Evolutionary conservation across 2,888 invertebrate genomes (phyloP), one percentile per base, ranked within the genome.

Genomic region (Agonopterix arenella): DNA sequence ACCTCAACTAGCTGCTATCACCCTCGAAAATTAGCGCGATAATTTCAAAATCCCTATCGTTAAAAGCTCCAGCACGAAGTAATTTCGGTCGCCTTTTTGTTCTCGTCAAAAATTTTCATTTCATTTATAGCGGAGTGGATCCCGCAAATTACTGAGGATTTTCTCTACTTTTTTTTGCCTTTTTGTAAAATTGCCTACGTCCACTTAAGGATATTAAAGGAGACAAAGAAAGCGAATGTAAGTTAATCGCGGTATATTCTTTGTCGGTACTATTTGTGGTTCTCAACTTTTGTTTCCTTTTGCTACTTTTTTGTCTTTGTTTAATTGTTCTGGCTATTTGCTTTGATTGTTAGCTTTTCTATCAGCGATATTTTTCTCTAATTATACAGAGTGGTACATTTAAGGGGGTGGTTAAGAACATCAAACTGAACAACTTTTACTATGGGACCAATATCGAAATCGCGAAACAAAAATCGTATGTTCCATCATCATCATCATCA

Each of bases 181-280:
- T 78, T 84, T 76, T 79, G 70, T 78, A 76, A 81, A 84, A 85
- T 84, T 84, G 78, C 79, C 75, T 69, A 75, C 76, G 79, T 82
- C 78, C 85, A 85, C 85, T 86, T 85, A 80, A 73, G 70, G 71
- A 84, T 84, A 85, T 86, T 85, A 85, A 81, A 83, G 70, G 74
- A 79, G 80, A 83, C 79, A 78, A 76, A 73, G 70, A 66, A 63
- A 66, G 58, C 59, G 64, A 66, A 68, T 68, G 70, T 70, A 64
- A 73, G 70, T 76, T 80, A 76, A 76, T 75, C 75, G 71, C 53
- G 52, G 57, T 53, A 50, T 59, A 51, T 54, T 61, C 61, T 59
- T 51, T 49, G 36, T 42, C 43, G 42, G 8, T 42, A 42, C 42
- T 43, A 10, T 47, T 42, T 44, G 16, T 37, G n/a, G 47, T n/a